Conservation (phyloP, 2,888 invertebrate species). For the Xylota segnis region DNA sequence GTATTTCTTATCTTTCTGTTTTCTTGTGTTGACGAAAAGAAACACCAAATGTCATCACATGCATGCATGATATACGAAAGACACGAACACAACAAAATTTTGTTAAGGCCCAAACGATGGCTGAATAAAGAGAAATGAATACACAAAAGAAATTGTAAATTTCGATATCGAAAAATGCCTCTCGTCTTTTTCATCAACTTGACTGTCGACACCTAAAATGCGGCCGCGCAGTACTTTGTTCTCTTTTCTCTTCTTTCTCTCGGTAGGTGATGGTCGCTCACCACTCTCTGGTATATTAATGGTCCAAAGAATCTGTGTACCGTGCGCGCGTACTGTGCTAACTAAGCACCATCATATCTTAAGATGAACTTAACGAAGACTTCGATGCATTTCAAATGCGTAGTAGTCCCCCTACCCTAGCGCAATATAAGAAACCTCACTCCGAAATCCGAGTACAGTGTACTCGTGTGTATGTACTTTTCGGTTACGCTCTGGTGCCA, state of each 20-base stretch:
- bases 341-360: constrained; percentile 30
- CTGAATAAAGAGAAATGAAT: constrained; percentile 67
- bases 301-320: constrained; percentile 46
- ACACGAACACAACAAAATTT: constrained; percentile 62
- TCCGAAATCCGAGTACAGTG: constrained; percentile 37
- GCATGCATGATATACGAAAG: constrained; percentile 49
- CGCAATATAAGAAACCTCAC: constrained; percentile 5
- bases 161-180: constrained; percentile 64
- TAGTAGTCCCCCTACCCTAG: constrained; percentile 26
- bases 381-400: constrained; percentile 65
- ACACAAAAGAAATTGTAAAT: neutral
- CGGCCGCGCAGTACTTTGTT: constrained; percentile 43
- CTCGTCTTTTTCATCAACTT: neutral
- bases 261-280: constrained; percentile 27
- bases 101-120: constrained; percentile 18
- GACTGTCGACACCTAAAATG: neutral
- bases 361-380: constrained; percentile 65
- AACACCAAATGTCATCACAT: constrained; percentile 65
- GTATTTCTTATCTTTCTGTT: constrained; percentile 59
- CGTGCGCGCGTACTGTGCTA: constrained; percentile 42
- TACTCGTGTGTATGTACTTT: constrained; percentile 7
- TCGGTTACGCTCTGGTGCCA: constrained; percentile 25
- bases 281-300: neutral
- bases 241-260: neutral
- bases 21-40: constrained; percentile 59